Evolutionary conservation across 2,888 invertebrate species (phyloP).

Genomic region (Rhagonycha lutea): DNA sequence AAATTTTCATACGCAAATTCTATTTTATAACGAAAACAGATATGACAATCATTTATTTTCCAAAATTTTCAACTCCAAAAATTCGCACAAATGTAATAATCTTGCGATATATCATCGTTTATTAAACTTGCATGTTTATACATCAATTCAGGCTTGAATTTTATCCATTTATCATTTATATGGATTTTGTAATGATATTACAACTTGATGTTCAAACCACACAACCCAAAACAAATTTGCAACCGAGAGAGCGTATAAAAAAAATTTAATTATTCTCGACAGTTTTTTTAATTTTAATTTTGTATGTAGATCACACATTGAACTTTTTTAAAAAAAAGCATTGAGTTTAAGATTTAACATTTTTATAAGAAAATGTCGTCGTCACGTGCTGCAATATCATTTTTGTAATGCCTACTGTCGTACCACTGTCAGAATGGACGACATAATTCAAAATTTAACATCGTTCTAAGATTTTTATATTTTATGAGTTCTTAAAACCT

Average conservation of each 20-base stretch:
- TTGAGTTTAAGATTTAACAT: background rate
- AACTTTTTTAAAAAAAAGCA: background rate
- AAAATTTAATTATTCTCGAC: background rate
- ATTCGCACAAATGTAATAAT: constrained; percentile 33
- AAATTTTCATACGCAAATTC: constrained; percentile 18
- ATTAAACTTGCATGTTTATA: constrained; percentile 45
- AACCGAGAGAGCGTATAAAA: background rate
- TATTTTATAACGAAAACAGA: constrained; percentile 18
- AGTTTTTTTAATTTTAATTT: background rate
- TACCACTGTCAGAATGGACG: background rate
- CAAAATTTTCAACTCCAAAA: constrained; percentile 33
- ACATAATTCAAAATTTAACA: background rate
- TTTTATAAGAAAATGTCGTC: background rate
- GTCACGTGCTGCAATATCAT: background rate
- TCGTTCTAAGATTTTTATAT: background rate
- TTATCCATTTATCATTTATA: constrained; percentile 40
- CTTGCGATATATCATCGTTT: constrained; percentile 44
- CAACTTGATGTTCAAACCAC: background rate
- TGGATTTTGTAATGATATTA: background rate
- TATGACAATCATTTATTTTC: constrained; percentile 29
- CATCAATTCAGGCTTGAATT: constrained; percentile 41
- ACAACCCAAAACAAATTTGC: background rate
- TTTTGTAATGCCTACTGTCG: background rate
- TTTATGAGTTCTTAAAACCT: background rate
- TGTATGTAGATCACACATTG: background rate